A percentile compares a stretch with the other conserved stretches of the same genome.
Evolutionary conservation across 2,797 vertebrate species (phyloP).

Genomic region (Semotilus atromaculatus): DNA sequence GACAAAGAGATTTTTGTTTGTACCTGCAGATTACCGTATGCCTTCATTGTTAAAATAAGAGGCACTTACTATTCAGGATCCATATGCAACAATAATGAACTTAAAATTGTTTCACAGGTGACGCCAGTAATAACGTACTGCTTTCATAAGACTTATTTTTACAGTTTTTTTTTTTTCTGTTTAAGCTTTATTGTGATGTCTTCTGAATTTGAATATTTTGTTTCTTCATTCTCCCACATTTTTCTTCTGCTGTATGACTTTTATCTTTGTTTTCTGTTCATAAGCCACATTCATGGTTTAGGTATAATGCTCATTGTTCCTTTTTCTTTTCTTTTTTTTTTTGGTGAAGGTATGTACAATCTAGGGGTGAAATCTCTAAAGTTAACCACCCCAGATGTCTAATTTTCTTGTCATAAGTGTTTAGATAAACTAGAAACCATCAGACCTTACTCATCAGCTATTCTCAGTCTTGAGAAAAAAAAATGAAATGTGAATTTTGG

Average conservation of each 20-base stretch:
- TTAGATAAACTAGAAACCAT: slow-evolving; percentile 1
- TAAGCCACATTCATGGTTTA: background rate
- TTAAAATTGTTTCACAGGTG: background rate
- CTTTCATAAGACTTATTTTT: slow-evolving; percentile 15
- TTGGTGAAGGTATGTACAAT: slow-evolving; percentile 8
- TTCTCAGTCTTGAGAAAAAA: background rate
- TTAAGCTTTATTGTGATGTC: slow-evolving; percentile 8
- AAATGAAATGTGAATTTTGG: slow-evolving; percentile 19
- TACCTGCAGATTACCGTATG: slow-evolving; percentile 1
- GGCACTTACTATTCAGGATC: slow-evolving; percentile 20
- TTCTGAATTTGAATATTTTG: background rate
- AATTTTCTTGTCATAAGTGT: background rate
- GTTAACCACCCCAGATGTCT: background rate
- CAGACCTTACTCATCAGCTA: slow-evolving; percentile 6
- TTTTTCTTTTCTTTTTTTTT: background rate
- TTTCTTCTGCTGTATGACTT: background rate
- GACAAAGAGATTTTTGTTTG: background rate
- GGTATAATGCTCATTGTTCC: background rate
- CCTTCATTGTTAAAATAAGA: slow-evolving; percentile 21
- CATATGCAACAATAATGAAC: background rate
- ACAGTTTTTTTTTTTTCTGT: background rate
- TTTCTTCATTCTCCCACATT: background rate
- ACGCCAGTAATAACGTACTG: background rate
- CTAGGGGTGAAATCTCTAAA: background rate
- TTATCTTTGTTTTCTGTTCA: background rate